These are phyloP conservation scores for Ceryle rudis DNA, from an alignment of 2,797 vertebrate genomes.

Conservation along the genomic window DNA sequence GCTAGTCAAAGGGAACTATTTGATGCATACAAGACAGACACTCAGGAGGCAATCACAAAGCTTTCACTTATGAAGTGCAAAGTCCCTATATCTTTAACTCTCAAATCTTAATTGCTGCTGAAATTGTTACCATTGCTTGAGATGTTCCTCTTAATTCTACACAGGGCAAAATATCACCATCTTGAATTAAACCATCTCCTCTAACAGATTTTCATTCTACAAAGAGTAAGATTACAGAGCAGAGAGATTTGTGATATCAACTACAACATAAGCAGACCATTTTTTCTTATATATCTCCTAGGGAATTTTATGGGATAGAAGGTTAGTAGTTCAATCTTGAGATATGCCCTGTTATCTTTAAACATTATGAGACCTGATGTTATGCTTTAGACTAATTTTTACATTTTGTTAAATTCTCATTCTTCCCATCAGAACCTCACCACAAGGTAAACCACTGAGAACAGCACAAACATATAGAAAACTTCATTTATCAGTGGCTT, in stretches of 20 bases:
- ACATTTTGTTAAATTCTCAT: neutral
- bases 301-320: neutral
- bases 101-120: neutral
- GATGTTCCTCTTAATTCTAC: neutral
- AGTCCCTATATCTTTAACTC: neutral
- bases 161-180: neutral
- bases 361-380: neutral
- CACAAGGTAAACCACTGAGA: rapidly evolving
- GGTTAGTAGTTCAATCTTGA: neutral
- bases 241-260: neutral
- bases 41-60: neutral
- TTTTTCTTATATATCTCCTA: neutral
- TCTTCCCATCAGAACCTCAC: neutral
- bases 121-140: neutral
- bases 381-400: neutral
- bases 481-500: neutral
- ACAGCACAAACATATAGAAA: neutral
- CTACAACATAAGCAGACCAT: neutral
- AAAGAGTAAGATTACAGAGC: neutral
- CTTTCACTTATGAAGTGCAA: neutral
- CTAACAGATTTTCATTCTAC: neutral
- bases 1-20: neutral
- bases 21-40: neutral
- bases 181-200: neutral
- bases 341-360: neutral